phyloP scores from a whole-genome alignment of 1,140 invertebrate genomes.

The Drosophila sucinea region DNA sequence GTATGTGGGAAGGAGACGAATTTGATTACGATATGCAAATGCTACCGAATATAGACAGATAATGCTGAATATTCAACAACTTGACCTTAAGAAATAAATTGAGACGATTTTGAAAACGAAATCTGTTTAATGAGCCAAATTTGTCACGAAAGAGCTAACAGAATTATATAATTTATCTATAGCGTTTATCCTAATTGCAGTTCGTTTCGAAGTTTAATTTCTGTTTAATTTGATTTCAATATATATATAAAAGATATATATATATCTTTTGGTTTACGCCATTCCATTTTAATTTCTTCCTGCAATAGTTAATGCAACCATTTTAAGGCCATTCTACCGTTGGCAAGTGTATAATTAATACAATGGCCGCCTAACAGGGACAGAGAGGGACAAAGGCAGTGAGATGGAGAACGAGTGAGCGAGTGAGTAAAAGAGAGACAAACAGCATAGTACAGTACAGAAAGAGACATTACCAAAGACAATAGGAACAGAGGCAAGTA shows the following conservation, averaged over 20 bases:
- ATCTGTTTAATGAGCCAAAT: no score
- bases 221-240: background rate
- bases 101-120: no score
- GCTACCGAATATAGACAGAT: background rate
- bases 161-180: no score
- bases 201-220: no score
- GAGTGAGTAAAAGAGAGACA: slow-evolving; percentile 12
- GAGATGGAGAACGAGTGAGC: background rate
- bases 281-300: background rate
- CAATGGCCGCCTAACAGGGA: slow-evolving; percentile 66
- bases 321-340: slow-evolving; percentile 6
- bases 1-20: background rate
- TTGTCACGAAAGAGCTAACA: no score
- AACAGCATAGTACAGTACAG: slow-evolving; percentile 20
- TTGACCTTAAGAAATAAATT: background rate
- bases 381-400: slow-evolving; percentile 13
- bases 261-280: background rate
- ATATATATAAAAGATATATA: background rate
- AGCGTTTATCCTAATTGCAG: no score
- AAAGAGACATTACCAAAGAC: slow-evolving; percentile 64
- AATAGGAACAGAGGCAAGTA: slow-evolving; percentile 64
- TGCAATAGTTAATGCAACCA: slow-evolving; percentile 18
- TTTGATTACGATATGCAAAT: background rate
- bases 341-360: slow-evolving; percentile 53
- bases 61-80: background rate